These are phyloP conservation scores for Cyrtorhinus lividipennis DNA, from an alignment of 1,140 invertebrate species.

Conservation along the genomic window DNA sequence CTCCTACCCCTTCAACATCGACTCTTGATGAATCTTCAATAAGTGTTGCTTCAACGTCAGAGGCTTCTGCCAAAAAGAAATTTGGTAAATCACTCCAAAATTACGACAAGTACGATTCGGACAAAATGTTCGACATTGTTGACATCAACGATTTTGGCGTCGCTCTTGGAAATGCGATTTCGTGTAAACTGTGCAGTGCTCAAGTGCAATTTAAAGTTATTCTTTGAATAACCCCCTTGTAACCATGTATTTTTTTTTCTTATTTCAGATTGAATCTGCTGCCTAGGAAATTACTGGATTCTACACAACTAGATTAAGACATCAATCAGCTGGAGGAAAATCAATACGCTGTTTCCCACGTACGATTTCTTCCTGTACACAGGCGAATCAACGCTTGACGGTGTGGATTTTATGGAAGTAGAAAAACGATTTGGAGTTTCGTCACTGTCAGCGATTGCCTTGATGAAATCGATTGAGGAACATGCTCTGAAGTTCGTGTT, in stretches of 20 bases:
- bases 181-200: neutral
- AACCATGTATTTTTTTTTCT: too few relatives aligned
- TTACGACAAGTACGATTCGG: neutral
- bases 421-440: neutral
- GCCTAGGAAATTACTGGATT: too few relatives aligned
- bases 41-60: neutral
- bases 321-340: too few relatives aligned
- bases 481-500: neutral
- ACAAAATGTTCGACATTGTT: neutral
- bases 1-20: neutral
- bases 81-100: neutral
- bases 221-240: too few relatives aligned
- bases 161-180: neutral
- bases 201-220: neutral
- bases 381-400: neutral
- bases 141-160: neutral
- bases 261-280: too few relatives aligned
- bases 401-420: neutral
- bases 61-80: neutral
- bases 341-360: too few relatives aligned
- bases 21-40: neutral
- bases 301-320: too few relatives aligned
- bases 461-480: neutral
- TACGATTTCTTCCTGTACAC: neutral
- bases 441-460: neutral